Conservation (phyloP, 2,797 vertebrate genomes). For the Pogoniulus pusillus region DNA sequence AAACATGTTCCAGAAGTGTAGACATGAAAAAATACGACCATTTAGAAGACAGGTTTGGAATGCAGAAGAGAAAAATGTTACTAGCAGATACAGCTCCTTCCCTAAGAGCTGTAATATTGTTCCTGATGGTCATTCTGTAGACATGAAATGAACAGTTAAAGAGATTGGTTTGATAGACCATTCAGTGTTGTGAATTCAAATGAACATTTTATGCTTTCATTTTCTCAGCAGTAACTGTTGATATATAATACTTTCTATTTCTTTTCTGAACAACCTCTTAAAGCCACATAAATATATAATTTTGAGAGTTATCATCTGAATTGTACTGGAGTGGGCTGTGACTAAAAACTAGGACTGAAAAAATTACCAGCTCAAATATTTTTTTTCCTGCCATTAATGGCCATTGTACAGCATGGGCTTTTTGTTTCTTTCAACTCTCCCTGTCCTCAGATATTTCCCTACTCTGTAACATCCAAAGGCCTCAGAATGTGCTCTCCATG, state of each 20-base stretch:
- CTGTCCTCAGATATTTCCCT: neutral
- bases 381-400: neutral
- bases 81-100: neutral
- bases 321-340: neutral
- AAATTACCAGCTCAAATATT: neutral
- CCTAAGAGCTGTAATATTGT: neutral
- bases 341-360: neutral
- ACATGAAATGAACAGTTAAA: neutral
- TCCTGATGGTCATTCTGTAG: slow-evolving; percentile 17
- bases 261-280: neutral
- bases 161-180: neutral
- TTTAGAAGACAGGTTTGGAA: neutral
- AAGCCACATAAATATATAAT: neutral
- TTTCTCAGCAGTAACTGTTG: slow-evolving; percentile 18
- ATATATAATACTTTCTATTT: neutral
- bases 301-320: neutral
- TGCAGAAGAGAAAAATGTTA: neutral
- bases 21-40: neutral
- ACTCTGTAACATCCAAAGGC: neutral
- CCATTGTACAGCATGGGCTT: fast-evolving
- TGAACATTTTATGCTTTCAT: slow-evolving; percentile 1
- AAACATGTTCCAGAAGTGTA: neutral
- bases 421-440: neutral
- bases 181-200: neutral
- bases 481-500: neutral